Base-by-base conservation (phyloP, 2,113 vertebrate species). In the Panthera tigris region DNA sequence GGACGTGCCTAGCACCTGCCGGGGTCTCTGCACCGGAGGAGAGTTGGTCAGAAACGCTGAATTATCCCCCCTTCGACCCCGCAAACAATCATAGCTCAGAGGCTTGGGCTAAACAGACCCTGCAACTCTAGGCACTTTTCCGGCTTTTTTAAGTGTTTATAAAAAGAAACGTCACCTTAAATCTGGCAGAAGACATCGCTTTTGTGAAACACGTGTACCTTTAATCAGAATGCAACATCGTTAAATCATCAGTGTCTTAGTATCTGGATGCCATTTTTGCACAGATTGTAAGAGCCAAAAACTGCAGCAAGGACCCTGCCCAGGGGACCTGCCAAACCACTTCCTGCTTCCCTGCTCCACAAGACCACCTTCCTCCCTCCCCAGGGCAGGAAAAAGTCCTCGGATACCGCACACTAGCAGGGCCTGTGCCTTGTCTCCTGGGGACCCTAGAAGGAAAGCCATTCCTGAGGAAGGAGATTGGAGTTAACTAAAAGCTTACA, bases 391-490 rank as follows among this genome's bases (percentile, higher is more conserved):
- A 45, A 61, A 9, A 18, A 29, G 9, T n/a, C 14, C 52, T 29
- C 7, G 31, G 68, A 36, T 27, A 6, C 31, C 0, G 6, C 5
- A 4, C 8, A 2, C 6, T 29, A 1, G 18, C n/a, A n/a, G 12
- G 21, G 39, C 52, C n/a, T 4, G 14, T 25, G 4, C 23, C 10
- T 13, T 4, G 73, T 27, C 41, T 29, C 39, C 1, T 25, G 39
- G 73, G 73, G 71, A 1, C 7, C n/a, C 14, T 41, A n/a, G 48
- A 31, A 81, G 48, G 76, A 55, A 68, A 39, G 19, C 5, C 19
- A 29, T 33, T 69, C 4, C 6, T 63, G 25, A 16, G 36, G 2
- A 41, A 82, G 68, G 31, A 74, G 14, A 27, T 7, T 7, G 6
- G 55, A 11, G 50, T 57, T 81, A 31, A 50, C 65, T 31, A 5